Evolutionary conservation across 2,113 vertebrate species (phyloP).

Genomic region (Anhinga rufa): DNA sequence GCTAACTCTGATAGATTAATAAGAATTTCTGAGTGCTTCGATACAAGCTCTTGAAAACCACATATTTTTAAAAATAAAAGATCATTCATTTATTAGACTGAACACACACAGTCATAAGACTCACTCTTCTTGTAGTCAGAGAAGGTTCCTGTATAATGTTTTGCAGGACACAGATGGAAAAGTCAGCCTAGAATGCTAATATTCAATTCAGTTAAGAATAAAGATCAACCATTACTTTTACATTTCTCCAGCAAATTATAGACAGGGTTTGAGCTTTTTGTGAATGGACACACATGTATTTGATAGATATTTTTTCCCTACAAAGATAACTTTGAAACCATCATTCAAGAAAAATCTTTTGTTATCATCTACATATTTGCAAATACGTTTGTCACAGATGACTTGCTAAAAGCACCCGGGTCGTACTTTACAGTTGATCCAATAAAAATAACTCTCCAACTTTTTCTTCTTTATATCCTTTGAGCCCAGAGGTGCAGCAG

Average conservation of each 20-base stretch:
- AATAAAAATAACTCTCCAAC: neutral
- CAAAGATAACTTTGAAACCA: neutral
- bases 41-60: neutral
- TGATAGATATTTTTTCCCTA: neutral
- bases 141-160: neutral
- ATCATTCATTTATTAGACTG: neutral
- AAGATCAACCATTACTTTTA: neutral
- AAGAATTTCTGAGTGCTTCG: neutral
- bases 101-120: neutral
- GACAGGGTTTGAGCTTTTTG: neutral
- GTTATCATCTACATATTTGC: neutral
- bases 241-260: neutral
- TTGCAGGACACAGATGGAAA: neutral
- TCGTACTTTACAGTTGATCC: neutral
- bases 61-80: neutral
- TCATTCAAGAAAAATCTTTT: neutral
- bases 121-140: neutral
- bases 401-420: rapidly evolving
- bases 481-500: neutral
- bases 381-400: rapidly evolving
- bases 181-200: slow-evolving; percentile 9
- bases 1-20: neutral
- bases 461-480: neutral
- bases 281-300: neutral
- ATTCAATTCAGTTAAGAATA: neutral